These are phyloP conservation scores for Nymphicus hollandicus DNA, from an alignment of 2,113 vertebrate species.

Conservation along the genomic window DNA sequence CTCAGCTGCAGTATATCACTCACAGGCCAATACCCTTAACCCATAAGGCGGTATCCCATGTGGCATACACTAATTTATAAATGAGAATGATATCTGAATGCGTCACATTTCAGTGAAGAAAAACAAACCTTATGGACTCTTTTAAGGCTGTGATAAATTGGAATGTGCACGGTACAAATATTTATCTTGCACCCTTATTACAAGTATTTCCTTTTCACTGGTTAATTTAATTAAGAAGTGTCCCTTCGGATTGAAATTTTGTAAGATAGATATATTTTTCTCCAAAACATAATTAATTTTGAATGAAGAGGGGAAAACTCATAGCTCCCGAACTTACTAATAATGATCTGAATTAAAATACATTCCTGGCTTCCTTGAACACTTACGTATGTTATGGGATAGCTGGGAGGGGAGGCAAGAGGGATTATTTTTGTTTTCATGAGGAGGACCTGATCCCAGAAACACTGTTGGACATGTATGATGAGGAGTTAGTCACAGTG, in stretches of 20 bases:
- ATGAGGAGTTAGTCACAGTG: conserved; percentile 59
- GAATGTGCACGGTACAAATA: conserved; percentile 40
- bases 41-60: conserved; percentile 43
- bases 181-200: conserved; percentile 72
- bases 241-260: conserved; percentile 43
- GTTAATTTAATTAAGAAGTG: conserved; percentile 60
- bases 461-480: conserved; percentile 26
- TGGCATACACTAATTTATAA: conserved; percentile 68
- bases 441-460: conserved; percentile 51
- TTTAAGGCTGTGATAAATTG: conserved; percentile 72
- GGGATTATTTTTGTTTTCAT: conserved; percentile 56
- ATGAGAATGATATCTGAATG: conserved; percentile 59
- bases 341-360: conserved; percentile 44
- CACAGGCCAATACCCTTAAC: conserved; percentile 43
- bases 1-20: conserved; percentile 64
- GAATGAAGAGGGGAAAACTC: conserved; percentile 46
- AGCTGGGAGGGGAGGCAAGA: conserved; percentile 45
- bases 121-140: conserved; percentile 60
- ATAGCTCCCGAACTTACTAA: conserved; percentile 52
- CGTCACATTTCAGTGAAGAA: conserved; percentile 61
- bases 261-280: conserved; percentile 28
- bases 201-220: conserved; percentile 66
- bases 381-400: conserved; percentile 7
- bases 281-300: conserved; percentile 31
- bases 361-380: conserved; percentile 34